Evolutionary conservation across 2,113 vertebrate species (phyloP).

Genomic region (Sebastes fasciatus): DNA sequence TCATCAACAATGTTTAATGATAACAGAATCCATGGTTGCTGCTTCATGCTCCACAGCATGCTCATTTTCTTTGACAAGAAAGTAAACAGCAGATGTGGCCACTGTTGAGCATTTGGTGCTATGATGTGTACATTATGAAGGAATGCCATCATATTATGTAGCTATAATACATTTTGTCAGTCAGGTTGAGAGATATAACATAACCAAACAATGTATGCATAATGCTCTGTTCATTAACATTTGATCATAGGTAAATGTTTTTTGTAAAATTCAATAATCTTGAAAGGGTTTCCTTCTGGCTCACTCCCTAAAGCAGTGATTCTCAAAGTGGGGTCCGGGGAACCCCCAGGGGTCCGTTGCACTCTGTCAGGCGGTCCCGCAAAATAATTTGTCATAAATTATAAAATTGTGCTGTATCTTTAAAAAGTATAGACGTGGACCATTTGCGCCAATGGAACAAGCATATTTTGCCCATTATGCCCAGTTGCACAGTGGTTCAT

Average conservation of each 20-base stretch:
- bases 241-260: background rate
- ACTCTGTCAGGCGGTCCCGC: too few species aligned
- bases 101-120: background rate
- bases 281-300: background rate
- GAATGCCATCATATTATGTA: constrained; percentile 14
- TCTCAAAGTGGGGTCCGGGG: too few species aligned
- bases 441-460: too few species aligned
- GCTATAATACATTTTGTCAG: background rate
- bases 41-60: background rate
- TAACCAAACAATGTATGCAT: background rate
- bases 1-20: background rate
- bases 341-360: too few species aligned
- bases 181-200: background rate
- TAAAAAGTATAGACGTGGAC: too few species aligned
- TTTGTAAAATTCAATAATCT: background rate
- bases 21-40: background rate
- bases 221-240: background rate
- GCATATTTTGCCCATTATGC: too few species aligned
- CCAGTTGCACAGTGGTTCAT: too few species aligned
- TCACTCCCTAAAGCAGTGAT: background rate
- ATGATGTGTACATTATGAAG: background rate
- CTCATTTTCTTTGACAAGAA: background rate
- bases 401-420: too few species aligned
- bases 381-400: too few species aligned
- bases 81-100: background rate